Evolutionary conservation across 2,888 invertebrate genomes (phyloP).

Genomic region (Eurytoma californica): DNA sequence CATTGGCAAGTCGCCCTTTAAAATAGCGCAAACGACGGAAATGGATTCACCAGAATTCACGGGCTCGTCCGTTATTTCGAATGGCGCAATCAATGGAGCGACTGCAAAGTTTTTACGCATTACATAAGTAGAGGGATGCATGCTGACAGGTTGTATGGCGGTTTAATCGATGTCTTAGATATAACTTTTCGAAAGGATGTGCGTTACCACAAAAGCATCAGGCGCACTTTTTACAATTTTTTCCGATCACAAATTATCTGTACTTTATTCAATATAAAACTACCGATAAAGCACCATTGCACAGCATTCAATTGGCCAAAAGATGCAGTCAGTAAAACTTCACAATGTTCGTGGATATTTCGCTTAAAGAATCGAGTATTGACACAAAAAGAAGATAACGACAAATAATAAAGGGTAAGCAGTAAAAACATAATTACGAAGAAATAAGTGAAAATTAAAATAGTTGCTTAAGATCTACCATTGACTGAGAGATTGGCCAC

Average conservation of each 20-base stretch:
- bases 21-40: conserved; percentile 84
- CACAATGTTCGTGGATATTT: neutral
- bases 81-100: conserved; percentile 83
- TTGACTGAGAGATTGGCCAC: conserved; percentile 81
- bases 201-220: conserved; percentile 16
- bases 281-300: neutral
- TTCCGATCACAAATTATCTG: conserved; percentile 17
- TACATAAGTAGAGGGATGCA: conserved; percentile 6
- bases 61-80: conserved; percentile 85
- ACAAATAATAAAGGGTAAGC: neutral
- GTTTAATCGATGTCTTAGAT: neutral
- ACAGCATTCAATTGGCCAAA: too few species aligned
- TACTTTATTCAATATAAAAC: neutral
- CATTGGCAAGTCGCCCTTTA: conserved; percentile 87
- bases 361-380: neutral
- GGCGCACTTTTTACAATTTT: neutral
- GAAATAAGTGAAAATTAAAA: neutral
- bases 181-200: conserved; percentile 1
- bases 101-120: conserved; percentile 73
- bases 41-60: conserved; percentile 87
- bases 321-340: too few species aligned
- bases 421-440: conserved; percentile 7
- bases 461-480: conserved; percentile 76
- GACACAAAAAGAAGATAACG: conserved; percentile 8
- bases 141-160: conserved; percentile 23